phyloP scores from a whole-genome alignment of 2,113 vertebrate genomes.

The Tenebrosternarchus preto region DNA sequence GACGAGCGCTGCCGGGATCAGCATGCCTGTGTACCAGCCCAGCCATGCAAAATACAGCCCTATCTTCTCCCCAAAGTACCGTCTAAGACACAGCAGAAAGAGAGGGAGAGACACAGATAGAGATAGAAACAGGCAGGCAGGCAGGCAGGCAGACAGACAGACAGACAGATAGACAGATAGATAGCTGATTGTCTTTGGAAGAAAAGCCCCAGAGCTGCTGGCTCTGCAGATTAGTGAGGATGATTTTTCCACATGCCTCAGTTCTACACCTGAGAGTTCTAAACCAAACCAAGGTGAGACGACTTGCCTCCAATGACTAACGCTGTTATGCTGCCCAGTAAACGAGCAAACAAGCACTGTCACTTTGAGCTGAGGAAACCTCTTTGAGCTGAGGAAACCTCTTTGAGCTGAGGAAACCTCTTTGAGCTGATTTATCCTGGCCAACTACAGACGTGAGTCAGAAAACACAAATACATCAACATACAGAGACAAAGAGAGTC shows the following conservation, averaged over 20 bases:
- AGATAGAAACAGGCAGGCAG: slow-evolving; percentile 4
- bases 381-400: background rate
- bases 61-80: slow-evolving; percentile 99
- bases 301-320: background rate
- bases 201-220: slow-evolving; percentile 14
- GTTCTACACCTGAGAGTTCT: slow-evolving; percentile 16
- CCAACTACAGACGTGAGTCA: background rate
- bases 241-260: slow-evolving; percentile 14
- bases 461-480: slow-evolving; percentile 1
- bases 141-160: slow-evolving; percentile 1
- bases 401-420: background rate
- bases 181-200: background rate
- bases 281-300: slow-evolving; percentile 10
- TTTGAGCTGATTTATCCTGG: slow-evolving; percentile 21
- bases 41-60: slow-evolving; percentile 98
- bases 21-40: slow-evolving; percentile 98
- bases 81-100: slow-evolving; percentile 65
- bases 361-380: slow-evolving; percentile 1
- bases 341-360: background rate
- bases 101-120: background rate
- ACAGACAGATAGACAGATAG: background rate
- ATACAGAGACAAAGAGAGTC: background rate
- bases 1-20: slow-evolving; percentile 94
- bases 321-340: too few relatives aligned
- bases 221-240: background rate